These are phyloP conservation scores for Acrobasis repandana DNA, from an alignment of 2,888 invertebrate genomes.

Conservation along the genomic window DNA sequence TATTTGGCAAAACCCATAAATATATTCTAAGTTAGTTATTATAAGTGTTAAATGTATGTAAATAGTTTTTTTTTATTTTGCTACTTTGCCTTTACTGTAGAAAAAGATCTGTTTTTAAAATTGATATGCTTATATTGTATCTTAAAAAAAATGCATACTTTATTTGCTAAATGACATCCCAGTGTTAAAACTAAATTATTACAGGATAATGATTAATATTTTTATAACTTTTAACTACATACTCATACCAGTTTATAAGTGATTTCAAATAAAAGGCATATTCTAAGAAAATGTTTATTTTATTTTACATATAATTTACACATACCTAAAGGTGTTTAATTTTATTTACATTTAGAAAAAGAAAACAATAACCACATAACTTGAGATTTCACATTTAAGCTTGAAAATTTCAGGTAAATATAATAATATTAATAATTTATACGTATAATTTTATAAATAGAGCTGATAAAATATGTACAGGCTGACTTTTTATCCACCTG, in stretches of 20 bases:
- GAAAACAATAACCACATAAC: conserved; percentile 45
- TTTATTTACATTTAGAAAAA: conserved; percentile 67
- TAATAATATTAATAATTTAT: conserved; percentile 18
- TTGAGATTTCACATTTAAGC: conserved; percentile 51
- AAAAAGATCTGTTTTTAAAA: conserved; percentile 9
- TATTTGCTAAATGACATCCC: not conserved
- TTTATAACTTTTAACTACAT: too few species aligned
- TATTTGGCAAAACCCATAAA: conserved; percentile 84
- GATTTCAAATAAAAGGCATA: conserved; percentile 49
- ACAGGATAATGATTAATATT: too few species aligned
- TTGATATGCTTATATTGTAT: too few species aligned
- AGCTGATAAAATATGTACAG: too few species aligned
- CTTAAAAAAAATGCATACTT: too few species aligned
- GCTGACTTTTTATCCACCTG: too few species aligned
- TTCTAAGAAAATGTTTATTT: conserved; percentile 80
- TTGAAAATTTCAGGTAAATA: not conserved
- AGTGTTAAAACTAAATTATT: not conserved
- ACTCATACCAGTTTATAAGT: too few species aligned
- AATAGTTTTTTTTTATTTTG: conserved; percentile 12
- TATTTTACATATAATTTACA: conserved; percentile 76
- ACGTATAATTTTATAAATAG: not conserved
- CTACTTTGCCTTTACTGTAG: conserved; percentile 19
- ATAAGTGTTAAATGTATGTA: conserved; percentile 6
- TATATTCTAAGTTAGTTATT: conserved; percentile 84
- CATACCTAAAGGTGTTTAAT: conserved; percentile 59